Percentiles rank a stretch among this genome's conserved stretches.
These are phyloP conservation scores for Salminus brasiliensis DNA, from an alignment of 2,113 vertebrate species.

Conservation along the genomic window DNA sequence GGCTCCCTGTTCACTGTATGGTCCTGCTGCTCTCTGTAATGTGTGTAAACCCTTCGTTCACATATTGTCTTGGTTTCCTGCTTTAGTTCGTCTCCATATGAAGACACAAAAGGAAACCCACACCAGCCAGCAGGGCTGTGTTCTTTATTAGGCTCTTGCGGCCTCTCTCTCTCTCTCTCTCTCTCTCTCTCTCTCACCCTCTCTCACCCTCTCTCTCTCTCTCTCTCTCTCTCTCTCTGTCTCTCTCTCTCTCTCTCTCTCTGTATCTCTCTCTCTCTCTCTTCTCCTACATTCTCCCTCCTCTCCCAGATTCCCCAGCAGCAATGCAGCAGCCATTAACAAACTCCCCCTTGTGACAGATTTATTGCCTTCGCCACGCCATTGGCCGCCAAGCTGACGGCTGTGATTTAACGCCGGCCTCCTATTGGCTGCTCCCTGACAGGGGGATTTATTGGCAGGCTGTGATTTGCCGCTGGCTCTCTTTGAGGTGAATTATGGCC, in stretches of 20 bases:
- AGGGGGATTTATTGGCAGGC: constrained; percentile 52
- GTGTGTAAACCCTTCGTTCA: neutral
- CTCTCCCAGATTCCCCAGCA: constrained; percentile 44
- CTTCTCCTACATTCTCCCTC: neutral
- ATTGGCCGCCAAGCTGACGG: constrained; percentile 58
- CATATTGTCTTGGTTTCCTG: neutral
- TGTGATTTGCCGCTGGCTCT: constrained; percentile 52
- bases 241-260: neutral
- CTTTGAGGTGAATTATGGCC: constrained; percentile 61
- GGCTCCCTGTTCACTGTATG: too few species aligned
- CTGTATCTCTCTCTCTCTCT: neutral
- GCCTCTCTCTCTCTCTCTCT: constrained; percentile 12
- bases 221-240: neutral
- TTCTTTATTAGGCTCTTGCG: too few species aligned
- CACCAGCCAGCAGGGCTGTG: neutral
- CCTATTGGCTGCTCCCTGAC: constrained; percentile 53
- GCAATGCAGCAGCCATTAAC: constrained; percentile 53
- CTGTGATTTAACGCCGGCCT: constrained; percentile 58
- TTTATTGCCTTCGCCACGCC: constrained; percentile 55
- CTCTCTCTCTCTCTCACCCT: constrained; percentile 10
- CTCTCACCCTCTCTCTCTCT: neutral
- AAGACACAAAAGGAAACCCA: constrained; percentile 7
- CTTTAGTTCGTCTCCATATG: neutral
- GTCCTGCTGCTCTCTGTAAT: neutral
- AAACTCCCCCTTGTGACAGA: constrained; percentile 53